phyloP scores from a whole-genome alignment of 2,888 invertebrate species.

The Xylota sylvarum region DNA sequence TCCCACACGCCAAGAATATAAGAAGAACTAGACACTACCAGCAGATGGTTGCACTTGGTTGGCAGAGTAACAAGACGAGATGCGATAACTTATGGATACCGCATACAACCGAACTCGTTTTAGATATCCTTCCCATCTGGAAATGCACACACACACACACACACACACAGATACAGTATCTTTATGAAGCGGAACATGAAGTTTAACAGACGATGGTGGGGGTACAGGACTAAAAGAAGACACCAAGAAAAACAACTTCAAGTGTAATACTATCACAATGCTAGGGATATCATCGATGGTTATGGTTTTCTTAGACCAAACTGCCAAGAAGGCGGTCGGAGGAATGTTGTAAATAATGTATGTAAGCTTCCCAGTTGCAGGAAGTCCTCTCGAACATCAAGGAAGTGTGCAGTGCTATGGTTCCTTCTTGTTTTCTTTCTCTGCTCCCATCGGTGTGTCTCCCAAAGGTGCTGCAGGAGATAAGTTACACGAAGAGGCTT shows the following conservation, averaged over 20 bases:
- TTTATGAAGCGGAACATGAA: constrained; percentile 63
- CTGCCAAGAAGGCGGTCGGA: constrained; percentile 71
- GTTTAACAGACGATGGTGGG: constrained; percentile 59
- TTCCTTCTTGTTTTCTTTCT: no score
- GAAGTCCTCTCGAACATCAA: constrained; percentile 57
- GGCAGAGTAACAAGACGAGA: constrained; percentile 36
- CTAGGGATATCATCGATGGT: constrained; percentile 74
- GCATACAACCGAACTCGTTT: constrained; percentile 53
- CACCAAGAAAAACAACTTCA: constrained; percentile 66
- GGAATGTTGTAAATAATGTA: constrained; percentile 72
- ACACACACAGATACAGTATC: constrained; percentile 15
- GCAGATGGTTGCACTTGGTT: constrained; percentile 56
- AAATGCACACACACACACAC: constrained; percentile 16
- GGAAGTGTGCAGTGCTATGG: no score
- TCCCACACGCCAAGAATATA: constrained; percentile 35
- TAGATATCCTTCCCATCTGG: constrained; percentile 47
- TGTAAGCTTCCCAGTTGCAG: constrained; percentile 55
- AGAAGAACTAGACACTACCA: constrained; percentile 19
- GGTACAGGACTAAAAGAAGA: constrained; percentile 1
- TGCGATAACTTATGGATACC: constrained; percentile 53
- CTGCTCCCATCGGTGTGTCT: constrained; percentile 14
- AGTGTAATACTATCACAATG: constrained; percentile 66
- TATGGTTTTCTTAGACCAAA: constrained; percentile 63
- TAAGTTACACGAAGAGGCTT: constrained; percentile 55
- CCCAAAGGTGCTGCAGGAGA: constrained; percentile 56